phyloP scores from a whole-genome alignment of 2,797 vertebrate species.

The Emys orbicularis region DNA sequence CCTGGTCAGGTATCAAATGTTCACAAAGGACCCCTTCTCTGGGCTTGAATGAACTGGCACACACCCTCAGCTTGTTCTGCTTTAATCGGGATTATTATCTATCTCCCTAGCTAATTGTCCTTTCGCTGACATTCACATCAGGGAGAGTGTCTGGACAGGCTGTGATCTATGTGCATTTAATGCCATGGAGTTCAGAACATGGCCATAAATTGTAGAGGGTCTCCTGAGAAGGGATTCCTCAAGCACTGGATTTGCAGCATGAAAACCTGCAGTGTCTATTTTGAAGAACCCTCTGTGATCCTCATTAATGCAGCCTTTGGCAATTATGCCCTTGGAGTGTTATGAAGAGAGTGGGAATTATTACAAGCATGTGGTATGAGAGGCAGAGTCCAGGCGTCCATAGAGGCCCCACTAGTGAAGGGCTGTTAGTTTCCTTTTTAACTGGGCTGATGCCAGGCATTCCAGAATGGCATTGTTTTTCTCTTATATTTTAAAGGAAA shows the following conservation, averaged over 20 bases:
- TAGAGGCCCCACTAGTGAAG: constrained; percentile 45
- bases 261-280: accelerated
- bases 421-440: constrained; percentile 46
- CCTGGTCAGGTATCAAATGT: constrained; percentile 40
- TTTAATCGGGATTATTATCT: neutral
- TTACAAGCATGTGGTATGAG: constrained; percentile 6
- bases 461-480: constrained; percentile 66
- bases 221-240: neutral
- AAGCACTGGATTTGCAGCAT: accelerated
- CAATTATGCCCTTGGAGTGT: neutral
- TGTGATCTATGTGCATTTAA: neutral
- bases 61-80: neutral
- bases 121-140: neutral
- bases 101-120: neutral
- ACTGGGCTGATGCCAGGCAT: constrained; percentile 59
- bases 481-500: constrained; percentile 49
- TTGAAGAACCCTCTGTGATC: neutral
- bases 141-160: neutral
- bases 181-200: accelerated
- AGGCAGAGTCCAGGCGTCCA: constrained; percentile 19
- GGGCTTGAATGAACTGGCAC: neutral
- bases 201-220: neutral
- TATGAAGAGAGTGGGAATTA: constrained; percentile 22
- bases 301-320: neutral
- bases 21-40: neutral